phyloP scores from a whole-genome alignment of 2,888 invertebrate species.

The Hirudinaria manillensis region DNA sequence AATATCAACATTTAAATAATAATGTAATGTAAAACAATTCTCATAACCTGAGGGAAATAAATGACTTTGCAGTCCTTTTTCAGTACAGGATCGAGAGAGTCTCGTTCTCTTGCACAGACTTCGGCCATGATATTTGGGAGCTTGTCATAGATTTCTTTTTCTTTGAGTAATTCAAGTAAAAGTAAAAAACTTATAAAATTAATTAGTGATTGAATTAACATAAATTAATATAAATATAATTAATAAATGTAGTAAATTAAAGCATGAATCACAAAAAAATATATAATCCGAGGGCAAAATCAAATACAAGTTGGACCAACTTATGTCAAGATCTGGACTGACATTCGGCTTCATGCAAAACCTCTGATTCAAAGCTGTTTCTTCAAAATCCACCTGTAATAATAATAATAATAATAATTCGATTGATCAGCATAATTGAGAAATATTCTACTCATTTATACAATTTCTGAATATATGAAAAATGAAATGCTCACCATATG shows the following conservation, averaged over 20 bases:
- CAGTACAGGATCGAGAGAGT: neutral
- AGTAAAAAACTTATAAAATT: too few relatives aligned
- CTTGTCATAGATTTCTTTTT: constrained; percentile 8
- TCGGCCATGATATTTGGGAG: constrained; percentile 6
- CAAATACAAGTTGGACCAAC: constrained; percentile 44
- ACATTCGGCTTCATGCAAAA: constrained; percentile 72
- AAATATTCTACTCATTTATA: too few relatives aligned
- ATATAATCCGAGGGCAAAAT: too few relatives aligned
- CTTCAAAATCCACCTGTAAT: constrained; percentile 56
- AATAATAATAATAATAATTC: neutral
- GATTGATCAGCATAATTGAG: too few relatives aligned
- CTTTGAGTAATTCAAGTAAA: neutral
- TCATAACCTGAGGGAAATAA: constrained; percentile 59
- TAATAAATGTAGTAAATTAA: neutral
- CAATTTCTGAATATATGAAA: too few relatives aligned
- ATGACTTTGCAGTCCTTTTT: constrained; percentile 49
- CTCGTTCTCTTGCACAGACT: neutral
- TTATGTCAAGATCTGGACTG: constrained; percentile 69
- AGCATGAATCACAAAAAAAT: too few relatives aligned
- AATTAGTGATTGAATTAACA: neutral
- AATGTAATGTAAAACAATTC: neutral
- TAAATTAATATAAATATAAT: neutral
- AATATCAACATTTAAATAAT: too few relatives aligned
- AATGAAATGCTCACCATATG: neutral
- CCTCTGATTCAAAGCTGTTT: constrained; percentile 58